phyloP scores from a whole-genome alignment of 2,113 vertebrate genomes.

The Ceratotherium simum region DNA sequence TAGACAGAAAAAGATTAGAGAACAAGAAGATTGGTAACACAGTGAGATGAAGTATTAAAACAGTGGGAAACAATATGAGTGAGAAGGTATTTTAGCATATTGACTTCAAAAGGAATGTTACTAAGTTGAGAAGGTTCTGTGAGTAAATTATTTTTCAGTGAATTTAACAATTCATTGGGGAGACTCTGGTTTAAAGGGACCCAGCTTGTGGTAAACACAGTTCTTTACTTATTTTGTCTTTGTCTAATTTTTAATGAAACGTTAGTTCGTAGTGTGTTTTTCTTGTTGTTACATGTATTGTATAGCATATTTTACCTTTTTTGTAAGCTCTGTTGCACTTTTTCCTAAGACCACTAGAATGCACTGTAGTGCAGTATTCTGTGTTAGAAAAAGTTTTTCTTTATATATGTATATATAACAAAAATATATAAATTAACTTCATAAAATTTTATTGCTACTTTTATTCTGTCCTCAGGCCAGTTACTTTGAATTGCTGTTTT shows the following conservation, averaged over 20 bases:
- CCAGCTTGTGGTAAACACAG: neutral
- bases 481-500: slow-evolving; percentile 44
- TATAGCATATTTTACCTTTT: slow-evolving; percentile 46
- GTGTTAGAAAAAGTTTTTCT: slow-evolving; percentile 41
- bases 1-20: slow-evolving; percentile 20
- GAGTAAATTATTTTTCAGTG: slow-evolving; percentile 45
- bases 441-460: slow-evolving; percentile 42
- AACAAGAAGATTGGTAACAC: neutral
- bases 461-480: neutral
- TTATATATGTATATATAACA: neutral
- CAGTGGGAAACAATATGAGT: neutral
- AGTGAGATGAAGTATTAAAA: neutral
- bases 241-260: slow-evolving; percentile 36
- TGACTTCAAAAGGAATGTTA: neutral
- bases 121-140: neutral
- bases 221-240: slow-evolving; percentile 48
- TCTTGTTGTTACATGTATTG: slow-evolving; percentile 27
- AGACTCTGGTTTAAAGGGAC: neutral
- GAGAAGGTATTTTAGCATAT: slow-evolving; percentile 27
- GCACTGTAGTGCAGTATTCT: slow-evolving; percentile 71
- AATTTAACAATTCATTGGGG: neutral
- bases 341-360: slow-evolving; percentile 80
- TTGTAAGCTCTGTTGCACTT: slow-evolving; percentile 77
- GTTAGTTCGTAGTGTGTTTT: slow-evolving; percentile 11
- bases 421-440: neutral